A percentile compares a stretch with the other conserved stretches of the same genome.
These are phyloP conservation scores for Heterodera carotae DNA, from an alignment of 1,140 invertebrate species.

Conservation along the genomic window DNA sequence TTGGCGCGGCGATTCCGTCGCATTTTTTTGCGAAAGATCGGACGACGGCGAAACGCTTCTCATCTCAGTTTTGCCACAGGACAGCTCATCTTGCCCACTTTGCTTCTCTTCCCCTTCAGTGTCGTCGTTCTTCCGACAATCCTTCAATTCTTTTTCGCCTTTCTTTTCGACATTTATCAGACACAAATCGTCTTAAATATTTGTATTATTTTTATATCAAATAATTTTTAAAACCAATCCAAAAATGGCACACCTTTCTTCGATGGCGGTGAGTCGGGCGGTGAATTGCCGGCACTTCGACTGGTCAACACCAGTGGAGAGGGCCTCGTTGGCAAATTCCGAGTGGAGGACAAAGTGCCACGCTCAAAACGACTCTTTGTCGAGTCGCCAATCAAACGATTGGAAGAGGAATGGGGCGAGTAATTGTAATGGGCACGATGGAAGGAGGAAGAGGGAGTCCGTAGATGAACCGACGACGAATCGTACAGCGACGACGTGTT, in stretches of 20 bases:
- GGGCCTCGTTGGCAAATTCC: neutral
- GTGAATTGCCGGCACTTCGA: constrained; percentile 11
- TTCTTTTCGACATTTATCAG: neutral
- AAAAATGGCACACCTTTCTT: neutral
- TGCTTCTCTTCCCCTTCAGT: neutral
- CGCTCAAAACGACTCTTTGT: neutral
- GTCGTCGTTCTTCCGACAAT: neutral
- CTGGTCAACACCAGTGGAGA: constrained; percentile 4
- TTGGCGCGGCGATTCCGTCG: neutral
- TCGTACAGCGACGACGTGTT: neutral
- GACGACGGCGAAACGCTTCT: neutral
- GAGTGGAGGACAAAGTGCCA: neutral
- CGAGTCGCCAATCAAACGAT: neutral
- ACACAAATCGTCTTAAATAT: neutral
- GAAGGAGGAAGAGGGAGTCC: neutral
- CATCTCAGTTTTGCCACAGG: constrained; percentile 15
- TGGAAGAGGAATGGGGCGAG: neutral
- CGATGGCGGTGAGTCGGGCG: neutral
- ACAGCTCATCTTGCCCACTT: neutral
- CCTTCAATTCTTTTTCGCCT: neutral
- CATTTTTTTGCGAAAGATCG: neutral
- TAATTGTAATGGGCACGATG: neutral
- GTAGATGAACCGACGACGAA: neutral
- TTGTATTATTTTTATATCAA: too few species aligned
- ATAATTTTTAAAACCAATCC: too few species aligned